These are phyloP conservation scores for Geopemphigus sp. DNA, from an alignment of 1,140 invertebrate genomes.

Conservation along the genomic window DNA sequence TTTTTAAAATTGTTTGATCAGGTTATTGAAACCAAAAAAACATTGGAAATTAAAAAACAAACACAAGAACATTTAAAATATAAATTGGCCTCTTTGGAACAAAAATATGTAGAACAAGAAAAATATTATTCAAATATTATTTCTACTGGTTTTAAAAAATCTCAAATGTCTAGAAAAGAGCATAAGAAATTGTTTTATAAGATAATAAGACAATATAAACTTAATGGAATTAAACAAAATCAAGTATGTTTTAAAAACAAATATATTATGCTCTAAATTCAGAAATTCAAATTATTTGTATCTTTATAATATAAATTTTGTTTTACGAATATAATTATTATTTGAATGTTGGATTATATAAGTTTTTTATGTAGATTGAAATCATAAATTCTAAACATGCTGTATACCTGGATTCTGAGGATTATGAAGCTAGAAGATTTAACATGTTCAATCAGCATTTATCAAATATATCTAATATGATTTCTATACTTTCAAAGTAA, in stretches of 20 bases:
- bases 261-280: no score
- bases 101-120: slow-evolving; percentile 2
- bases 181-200: slow-evolving; percentile 1
- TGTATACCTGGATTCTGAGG: no score
- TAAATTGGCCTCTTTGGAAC: background rate
- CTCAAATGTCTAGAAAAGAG: slow-evolving; percentile 34
- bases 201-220: no score
- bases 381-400: no score
- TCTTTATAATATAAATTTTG: no score
- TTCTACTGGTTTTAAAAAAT: slow-evolving; percentile 47
- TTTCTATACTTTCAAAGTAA: no score
- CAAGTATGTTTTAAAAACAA: slow-evolving; percentile 19
- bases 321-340: background rate
- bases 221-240: no score
- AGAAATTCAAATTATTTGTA: no score
- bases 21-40: slow-evolving; percentile 14
- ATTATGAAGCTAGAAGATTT: no score
- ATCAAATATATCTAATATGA: no score
- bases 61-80: background rate
- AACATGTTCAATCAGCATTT: no score
- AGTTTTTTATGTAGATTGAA: slow-evolving; percentile 21
- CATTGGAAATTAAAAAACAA: slow-evolving; percentile 23
- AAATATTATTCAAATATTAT: slow-evolving; percentile 37
- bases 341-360: no score
- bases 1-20: background rate